Percentiles rank a stretch among this genome's conserved stretches.
Conservation (phyloP, 1,140 invertebrate genomes). For the Philaenus spumarius region DNA sequence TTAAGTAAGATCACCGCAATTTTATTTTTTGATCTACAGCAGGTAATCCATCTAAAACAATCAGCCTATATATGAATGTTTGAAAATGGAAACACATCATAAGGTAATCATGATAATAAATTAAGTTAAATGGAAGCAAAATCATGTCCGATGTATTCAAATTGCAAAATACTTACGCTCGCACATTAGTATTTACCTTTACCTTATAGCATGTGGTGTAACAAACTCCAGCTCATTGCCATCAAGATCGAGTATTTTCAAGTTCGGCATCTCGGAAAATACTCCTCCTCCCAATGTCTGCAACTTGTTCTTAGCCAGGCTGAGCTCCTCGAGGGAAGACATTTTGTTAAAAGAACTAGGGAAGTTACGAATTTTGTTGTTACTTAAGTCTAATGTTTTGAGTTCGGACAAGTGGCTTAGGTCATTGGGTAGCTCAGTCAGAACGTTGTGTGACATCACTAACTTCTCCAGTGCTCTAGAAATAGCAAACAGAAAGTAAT, state of each 20-base stretch:
- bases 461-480: slow-evolving; percentile 59
- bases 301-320: slow-evolving; percentile 67
- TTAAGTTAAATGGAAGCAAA: too few relatives aligned
- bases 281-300: slow-evolving; percentile 59
- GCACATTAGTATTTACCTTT: too few relatives aligned
- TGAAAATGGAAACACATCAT: too few relatives aligned
- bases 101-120: too few relatives aligned
- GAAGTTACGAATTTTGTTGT: slow-evolving; percentile 67
- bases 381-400: slow-evolving; percentile 65
- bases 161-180: too few relatives aligned
- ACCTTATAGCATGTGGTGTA: slow-evolving; percentile 63
- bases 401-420: slow-evolving; percentile 59
- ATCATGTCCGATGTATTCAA: too few relatives aligned
- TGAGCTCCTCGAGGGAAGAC: slow-evolving; percentile 53
- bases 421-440: slow-evolving; percentile 62
- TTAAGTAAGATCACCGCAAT: too few relatives aligned
- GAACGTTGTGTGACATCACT: slow-evolving; percentile 69
- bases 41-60: too few relatives aligned
- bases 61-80: too few relatives aligned
- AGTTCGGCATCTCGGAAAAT: slow-evolving; percentile 60
- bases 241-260: slow-evolving; percentile 68
- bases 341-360: slow-evolving; percentile 59
- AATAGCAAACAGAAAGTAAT: too few relatives aligned
- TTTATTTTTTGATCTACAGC: too few relatives aligned
- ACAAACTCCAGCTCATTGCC: slow-evolving; percentile 74